Evolutionary conservation across 2,888 invertebrate genomes (phyloP).

Genomic region (Blastobasis lacticolella): DNA sequence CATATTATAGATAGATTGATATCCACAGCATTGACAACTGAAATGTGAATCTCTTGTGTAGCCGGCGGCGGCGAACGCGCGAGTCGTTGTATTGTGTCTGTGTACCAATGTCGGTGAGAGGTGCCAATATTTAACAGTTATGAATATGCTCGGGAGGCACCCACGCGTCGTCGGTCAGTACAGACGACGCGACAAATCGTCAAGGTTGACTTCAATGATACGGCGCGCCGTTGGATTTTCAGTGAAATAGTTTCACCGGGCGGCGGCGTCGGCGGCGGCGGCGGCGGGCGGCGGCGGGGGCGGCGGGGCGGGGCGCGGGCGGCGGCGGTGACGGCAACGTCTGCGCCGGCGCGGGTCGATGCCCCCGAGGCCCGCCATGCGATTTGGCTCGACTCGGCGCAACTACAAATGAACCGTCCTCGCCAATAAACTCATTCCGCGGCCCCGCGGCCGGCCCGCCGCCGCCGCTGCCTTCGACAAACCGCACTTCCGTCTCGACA

Average conservation of each 20-base stretch:
- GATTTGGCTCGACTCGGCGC: conserved; percentile 54
- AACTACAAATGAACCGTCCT: conserved; percentile 47
- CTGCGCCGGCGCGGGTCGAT: conserved; percentile 69
- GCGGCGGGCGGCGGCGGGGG: conserved; percentile 46
- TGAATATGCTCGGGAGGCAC: conserved; percentile 55
- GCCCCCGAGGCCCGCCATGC: conserved; percentile 59
- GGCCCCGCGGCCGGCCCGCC: conserved; percentile 6
- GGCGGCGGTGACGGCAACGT: conserved; percentile 62
- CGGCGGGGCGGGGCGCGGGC: conserved; percentile 25
- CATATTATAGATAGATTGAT: too few relatives aligned
- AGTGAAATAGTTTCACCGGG: conserved; percentile 68
- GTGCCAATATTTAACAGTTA: conserved; percentile 61
- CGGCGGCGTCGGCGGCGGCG: conserved; percentile 36
- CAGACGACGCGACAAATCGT: conserved; percentile 66
- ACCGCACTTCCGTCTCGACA: conserved; percentile 8
- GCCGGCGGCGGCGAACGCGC: too few relatives aligned
- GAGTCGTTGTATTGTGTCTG: too few relatives aligned
- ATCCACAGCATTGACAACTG: too few relatives aligned
- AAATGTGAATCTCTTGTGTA: too few relatives aligned
- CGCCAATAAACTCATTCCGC: conserved; percentile 29
- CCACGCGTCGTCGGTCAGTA: conserved; percentile 44
- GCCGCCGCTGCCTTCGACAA: conserved; percentile 1
- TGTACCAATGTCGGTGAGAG: conserved; percentile 29
- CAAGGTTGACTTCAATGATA: conserved; percentile 69
- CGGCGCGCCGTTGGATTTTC: conserved; percentile 61